Conservation (phyloP, 2,797 vertebrate genomes). For the Psittacula derbiana region DNA sequence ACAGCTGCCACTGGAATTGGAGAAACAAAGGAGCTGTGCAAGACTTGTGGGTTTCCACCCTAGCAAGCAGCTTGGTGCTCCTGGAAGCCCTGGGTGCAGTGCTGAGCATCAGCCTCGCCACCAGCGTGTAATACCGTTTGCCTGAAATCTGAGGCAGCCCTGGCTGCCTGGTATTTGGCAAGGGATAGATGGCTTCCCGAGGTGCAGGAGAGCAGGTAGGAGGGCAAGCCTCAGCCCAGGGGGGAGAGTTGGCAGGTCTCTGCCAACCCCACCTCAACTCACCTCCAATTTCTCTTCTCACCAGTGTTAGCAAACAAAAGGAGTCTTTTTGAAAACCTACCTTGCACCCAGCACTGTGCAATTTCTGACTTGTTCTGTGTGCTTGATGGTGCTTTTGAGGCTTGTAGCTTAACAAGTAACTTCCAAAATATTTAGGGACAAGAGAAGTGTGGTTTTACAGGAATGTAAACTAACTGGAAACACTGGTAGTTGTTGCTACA, state of each 20-base stretch:
- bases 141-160: not conserved
- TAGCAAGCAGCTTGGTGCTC: not conserved
- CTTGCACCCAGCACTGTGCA: not conserved
- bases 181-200: not conserved
- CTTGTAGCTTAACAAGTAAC: conserved; percentile 36
- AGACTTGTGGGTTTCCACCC: not conserved
- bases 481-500: conserved; percentile 29
- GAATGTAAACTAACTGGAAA: conserved; percentile 55
- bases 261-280: not conserved
- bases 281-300: not conserved
- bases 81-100: not conserved
- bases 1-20: not conserved
- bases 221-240: not conserved
- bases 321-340: not conserved
- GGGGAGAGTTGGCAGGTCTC: not conserved
- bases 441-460: conserved; percentile 39
- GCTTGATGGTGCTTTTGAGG: conserved; percentile 21
- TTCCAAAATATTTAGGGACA: conserved; percentile 32
- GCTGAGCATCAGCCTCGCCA: rapidly evolving
- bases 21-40: not conserved
- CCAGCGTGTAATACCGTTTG: rapidly evolving
- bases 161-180: rapidly evolving
- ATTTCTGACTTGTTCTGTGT: conserved; percentile 10
- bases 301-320: not conserved
- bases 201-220: not conserved